These are phyloP conservation scores for Syngnathus floridae DNA, from an alignment of 2,113 vertebrate species.

Conservation along the genomic window DNA sequence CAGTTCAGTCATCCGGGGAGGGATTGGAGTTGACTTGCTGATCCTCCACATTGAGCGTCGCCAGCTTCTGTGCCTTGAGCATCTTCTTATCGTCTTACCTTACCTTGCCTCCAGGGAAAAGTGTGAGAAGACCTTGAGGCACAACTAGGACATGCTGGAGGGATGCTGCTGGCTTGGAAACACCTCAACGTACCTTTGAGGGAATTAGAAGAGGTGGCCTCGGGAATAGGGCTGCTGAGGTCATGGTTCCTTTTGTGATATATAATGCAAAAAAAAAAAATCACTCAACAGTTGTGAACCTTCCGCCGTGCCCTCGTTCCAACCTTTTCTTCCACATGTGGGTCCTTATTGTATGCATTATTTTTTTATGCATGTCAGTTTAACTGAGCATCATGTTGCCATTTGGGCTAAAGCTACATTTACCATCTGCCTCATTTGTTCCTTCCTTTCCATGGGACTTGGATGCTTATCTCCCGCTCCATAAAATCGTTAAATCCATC, in stretches of 20 bases:
- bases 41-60: background rate
- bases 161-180: background rate
- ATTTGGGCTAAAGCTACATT: conserved; percentile 27
- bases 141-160: background rate
- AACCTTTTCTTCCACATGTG: conserved; percentile 9
- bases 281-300: too few relatives aligned
- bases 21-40: background rate
- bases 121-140: background rate
- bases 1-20: background rate
- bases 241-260: background rate
- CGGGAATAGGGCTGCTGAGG: background rate
- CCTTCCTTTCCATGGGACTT: conserved; percentile 7
- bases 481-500: conserved; percentile 7
- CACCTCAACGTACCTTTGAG: background rate
- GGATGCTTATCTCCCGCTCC: background rate
- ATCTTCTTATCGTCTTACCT: background rate
- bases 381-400: conserved; percentile 22
- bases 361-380: conserved; percentile 1
- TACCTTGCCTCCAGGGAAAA: background rate
- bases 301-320: conserved; percentile 9
- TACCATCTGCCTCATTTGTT: conserved; percentile 32
- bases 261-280: background rate
- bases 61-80: background rate
- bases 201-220: background rate
- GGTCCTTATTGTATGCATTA: background rate